Conservation (phyloP, 1,140 invertebrate genomes). For the Sycophaga agraensis region DNA sequence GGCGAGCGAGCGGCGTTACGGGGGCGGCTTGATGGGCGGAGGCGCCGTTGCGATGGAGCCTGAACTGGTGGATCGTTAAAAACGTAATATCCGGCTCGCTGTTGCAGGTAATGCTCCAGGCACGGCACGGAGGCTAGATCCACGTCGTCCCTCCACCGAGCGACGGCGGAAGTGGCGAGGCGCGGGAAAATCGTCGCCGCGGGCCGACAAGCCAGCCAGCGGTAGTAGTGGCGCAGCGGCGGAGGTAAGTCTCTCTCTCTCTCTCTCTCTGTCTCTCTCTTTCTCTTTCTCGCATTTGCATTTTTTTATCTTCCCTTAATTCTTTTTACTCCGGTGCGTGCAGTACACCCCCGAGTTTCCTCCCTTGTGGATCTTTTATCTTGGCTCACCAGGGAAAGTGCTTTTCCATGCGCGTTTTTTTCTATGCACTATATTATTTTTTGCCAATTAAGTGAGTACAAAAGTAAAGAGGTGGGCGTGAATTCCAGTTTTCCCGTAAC, state of each 20-base stretch:
- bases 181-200: conserved; percentile 47
- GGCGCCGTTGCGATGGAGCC: too few relatives aligned
- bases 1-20: neutral
- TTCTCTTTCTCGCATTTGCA: neutral
- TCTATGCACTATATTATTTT: too few relatives aligned
- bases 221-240: conserved; percentile 57
- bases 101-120: conserved; percentile 52
- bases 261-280: neutral
- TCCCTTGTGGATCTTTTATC: too few relatives aligned
- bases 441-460: too few relatives aligned
- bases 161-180: conserved; percentile 44
- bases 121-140: conserved; percentile 41
- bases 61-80: conserved; percentile 33
- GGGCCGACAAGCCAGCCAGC: conserved; percentile 51
- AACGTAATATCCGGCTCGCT: conserved; percentile 40
- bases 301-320: neutral
- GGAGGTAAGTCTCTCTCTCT: conserved; percentile 43
- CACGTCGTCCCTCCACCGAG: conserved; percentile 23
- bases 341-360: too few relatives aligned
- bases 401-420: too few relatives aligned
- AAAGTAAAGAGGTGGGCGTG: too few relatives aligned
- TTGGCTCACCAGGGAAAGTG: too few relatives aligned
- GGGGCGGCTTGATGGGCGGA: too few relatives aligned
- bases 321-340: neutral
- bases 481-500: too few relatives aligned